These are phyloP conservation scores for Mycteria americana DNA, from an alignment of 2,797 vertebrate genomes.

Conservation along the genomic window DNA sequence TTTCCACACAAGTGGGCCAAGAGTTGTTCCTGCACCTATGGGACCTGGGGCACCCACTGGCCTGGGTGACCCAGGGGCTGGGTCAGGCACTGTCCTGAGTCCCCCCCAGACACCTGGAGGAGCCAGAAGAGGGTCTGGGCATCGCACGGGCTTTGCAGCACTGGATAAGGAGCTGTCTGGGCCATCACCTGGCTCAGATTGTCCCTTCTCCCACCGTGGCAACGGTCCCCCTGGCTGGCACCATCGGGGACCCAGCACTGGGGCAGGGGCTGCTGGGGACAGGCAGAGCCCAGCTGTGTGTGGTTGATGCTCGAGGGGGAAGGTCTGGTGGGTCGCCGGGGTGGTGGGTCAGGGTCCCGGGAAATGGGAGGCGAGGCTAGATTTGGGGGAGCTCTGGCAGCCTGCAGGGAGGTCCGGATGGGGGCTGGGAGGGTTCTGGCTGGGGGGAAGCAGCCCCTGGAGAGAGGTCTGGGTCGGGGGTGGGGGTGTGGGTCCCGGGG, in stretches of 20 bases:
- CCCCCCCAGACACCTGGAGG: background rate
- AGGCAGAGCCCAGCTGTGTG: background rate
- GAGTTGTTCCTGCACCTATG: background rate
- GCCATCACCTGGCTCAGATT: background rate
- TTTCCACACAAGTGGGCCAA: background rate
- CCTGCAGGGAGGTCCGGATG: background rate
- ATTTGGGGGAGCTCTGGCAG: background rate
- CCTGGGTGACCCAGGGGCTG: background rate
- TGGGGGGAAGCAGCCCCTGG: background rate
- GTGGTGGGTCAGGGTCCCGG: background rate
- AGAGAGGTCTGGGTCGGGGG: background rate
- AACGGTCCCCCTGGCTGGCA: background rate
- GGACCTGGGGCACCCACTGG: background rate
- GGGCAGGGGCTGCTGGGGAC: background rate
- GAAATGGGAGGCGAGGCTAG: background rate
- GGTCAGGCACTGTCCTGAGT: background rate
- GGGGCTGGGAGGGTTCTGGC: background rate
- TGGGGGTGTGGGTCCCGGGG: background rate
- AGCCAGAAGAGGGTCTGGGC: background rate
- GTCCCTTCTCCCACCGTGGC: background rate
- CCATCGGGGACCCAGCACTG: background rate
- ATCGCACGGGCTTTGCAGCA: background rate
- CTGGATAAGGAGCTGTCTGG: background rate
- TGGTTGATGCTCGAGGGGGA: accelerated
- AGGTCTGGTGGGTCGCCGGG: background rate